A percentile compares a stretch with the other conserved stretches of the same genome.
phyloP scores from a whole-genome alignment of 2,113 vertebrate genomes.

The Climacteris rufus region DNA sequence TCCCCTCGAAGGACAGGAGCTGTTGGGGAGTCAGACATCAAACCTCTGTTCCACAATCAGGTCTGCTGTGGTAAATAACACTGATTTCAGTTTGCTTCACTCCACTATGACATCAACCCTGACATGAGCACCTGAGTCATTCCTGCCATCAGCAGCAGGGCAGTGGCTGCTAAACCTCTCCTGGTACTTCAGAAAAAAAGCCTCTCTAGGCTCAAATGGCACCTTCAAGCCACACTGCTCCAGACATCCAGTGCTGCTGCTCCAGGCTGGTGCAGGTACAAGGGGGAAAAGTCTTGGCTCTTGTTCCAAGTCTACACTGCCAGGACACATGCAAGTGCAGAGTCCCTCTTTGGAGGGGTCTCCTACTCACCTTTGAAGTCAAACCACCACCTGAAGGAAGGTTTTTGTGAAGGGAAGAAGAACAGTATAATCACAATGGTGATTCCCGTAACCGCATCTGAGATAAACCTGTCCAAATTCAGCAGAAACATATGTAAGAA shows the following conservation, averaged over 20 bases:
- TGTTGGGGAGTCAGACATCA: not conserved
- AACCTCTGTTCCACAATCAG: not conserved
- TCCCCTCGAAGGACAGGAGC: not conserved
- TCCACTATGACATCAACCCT: not conserved
- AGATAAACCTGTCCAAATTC: constrained; percentile 83
- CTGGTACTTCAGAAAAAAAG: not conserved
- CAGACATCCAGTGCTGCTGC: not conserved
- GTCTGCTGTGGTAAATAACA: not conserved
- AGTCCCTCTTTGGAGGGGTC: not conserved
- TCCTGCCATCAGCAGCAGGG: not conserved
- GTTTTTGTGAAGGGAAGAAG: constrained; percentile 94
- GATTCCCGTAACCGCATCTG: constrained; percentile 90
- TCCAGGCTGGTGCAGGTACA: not conserved
- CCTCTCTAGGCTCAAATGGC: not conserved
- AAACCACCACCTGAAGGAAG: constrained; percentile 92
- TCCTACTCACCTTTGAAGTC: constrained; percentile 82
- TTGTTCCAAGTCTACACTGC: not conserved
- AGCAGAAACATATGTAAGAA: constrained; percentile 45
- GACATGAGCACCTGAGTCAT: not conserved
- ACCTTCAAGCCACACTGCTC: not conserved
- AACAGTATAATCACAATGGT: constrained; percentile 87
- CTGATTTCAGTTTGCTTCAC: rapidly evolving
- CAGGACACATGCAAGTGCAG: not conserved
- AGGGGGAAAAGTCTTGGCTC: not conserved
- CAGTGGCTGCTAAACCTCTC: not conserved